Evolutionary conservation across 1,140 invertebrate genomes (phyloP), one percentile per base, ranked within the genome.

Genomic region (Drosophila tristis): DNA sequence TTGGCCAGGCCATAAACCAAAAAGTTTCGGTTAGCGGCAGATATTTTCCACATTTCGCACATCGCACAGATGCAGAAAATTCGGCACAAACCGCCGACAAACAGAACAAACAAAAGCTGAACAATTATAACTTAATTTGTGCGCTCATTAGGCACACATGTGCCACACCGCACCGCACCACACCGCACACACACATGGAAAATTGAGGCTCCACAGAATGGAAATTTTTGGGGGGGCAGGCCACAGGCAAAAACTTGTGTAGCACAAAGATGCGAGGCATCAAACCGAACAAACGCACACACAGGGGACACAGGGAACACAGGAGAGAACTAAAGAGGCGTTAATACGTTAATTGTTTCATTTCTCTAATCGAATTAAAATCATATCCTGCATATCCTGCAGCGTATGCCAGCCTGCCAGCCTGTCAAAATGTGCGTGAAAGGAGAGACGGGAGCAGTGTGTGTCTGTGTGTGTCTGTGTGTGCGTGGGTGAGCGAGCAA

Each of bases 281-380:
- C 66, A 79, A 78, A 85, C 87, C 65, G 78, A 73, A 79, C 61
- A 31, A 31, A 47, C 55, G 61, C 64, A 77, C 60, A 80, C 75
- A 78, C 56, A 39, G 11, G 11, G 35, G 4, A 39, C 35, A 39
- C 11, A 39, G 35, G 26, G 26, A 5, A 67, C 29, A 61, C 29
- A 63, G 50, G 35, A 65, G 39, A 57, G 35, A 90, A 75, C 78
- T 87, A 87, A 91, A 91, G 82, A 91, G 90, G 90, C 90, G 90
- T 91, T 91, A 91, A 91, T 91, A 74, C 84, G 90, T 91, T 91
- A 91, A 91, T 91, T 91, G 90, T 91, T 91, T 85, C 80, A 72
- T 77, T 74, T 75, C 81, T 91, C 86, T 91, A 91, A 91, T 91
- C 90, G 90, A 91, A 91, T 91, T 91, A 91, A 91, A 91, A 91